Percentiles rank a stretch among this genome's conserved stretches.
Conservation (phyloP, 2,888 invertebrate species). For the Aproaerema taeniolella region DNA sequence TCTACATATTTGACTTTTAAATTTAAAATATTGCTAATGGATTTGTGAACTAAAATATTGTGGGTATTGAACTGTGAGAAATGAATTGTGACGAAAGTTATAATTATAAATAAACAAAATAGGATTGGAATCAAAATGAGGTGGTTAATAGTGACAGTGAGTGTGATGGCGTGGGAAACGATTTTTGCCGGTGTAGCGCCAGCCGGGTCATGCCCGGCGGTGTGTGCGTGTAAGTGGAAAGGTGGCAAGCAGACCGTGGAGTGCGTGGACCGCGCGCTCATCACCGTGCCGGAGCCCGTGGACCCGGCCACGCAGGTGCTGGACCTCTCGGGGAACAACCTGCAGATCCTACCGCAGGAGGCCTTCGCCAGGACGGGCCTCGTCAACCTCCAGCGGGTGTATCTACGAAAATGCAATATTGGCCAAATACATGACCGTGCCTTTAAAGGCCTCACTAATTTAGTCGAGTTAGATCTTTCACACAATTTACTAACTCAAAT, state of each 20-base stretch:
- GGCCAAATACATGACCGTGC: slow-evolving; percentile 91
- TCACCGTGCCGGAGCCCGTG: slow-evolving; percentile 90
- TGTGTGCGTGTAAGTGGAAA: slow-evolving; percentile 96
- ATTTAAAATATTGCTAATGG: slow-evolving; percentile 32
- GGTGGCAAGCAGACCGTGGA: slow-evolving; percentile 95
- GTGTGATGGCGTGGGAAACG: slow-evolving; percentile 62
- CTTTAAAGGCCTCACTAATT: slow-evolving; percentile 90
- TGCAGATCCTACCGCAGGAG: slow-evolving; percentile 89
- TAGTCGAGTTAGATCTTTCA: slow-evolving; percentile 92
- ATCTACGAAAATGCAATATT: slow-evolving; percentile 89
- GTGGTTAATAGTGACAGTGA: slow-evolving; percentile 67
- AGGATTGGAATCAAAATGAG: slow-evolving; percentile 59
- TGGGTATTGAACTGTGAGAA: slow-evolving; percentile 35
- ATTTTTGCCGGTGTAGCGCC: slow-evolving; percentile 63
- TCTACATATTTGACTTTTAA: slow-evolving; percentile 35
- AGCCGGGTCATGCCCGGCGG: slow-evolving; percentile 82
- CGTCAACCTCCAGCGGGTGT: slow-evolving; percentile 91
- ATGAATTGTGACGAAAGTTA: slow-evolving; percentile 47
- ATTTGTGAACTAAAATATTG: slow-evolving; percentile 22
- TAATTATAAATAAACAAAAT: slow-evolving; percentile 33
- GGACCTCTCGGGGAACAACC: slow-evolving; percentile 91
- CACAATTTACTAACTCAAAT: slow-evolving; percentile 88
- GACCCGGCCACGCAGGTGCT: slow-evolving; percentile 94
- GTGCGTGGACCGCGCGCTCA: slow-evolving; percentile 89
- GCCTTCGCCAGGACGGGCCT: slow-evolving; percentile 89